phyloP scores from a whole-genome alignment of 1,140 invertebrate genomes.

The Oryctes rhinoceros region DNA sequence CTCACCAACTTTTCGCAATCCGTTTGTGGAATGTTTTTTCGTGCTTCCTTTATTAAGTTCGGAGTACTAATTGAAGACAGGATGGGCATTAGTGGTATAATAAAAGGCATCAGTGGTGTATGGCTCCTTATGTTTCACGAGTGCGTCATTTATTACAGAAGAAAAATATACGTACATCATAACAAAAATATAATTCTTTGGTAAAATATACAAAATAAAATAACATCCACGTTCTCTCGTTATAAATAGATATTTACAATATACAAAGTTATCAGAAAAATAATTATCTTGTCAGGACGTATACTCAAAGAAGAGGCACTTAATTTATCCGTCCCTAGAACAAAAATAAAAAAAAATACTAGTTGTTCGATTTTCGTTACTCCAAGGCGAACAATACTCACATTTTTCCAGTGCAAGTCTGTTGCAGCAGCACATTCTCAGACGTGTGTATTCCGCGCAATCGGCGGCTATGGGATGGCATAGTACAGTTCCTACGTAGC shows the following conservation, averaged over 20 bases:
- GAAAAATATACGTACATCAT: neutral
- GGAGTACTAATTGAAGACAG: too few species aligned
- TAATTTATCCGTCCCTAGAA: slow-evolving; percentile 18
- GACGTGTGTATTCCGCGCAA: slow-evolving; percentile 70
- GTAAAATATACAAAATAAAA: slow-evolving; percentile 28
- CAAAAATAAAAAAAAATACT: neutral
- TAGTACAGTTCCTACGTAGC: slow-evolving; percentile 68
- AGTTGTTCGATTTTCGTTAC: neutral
- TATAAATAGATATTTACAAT: slow-evolving; percentile 40
- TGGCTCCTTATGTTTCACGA: neutral
- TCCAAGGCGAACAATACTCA: slow-evolving; percentile 60
- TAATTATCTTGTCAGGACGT: neutral
- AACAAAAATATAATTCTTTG: slow-evolving; percentile 36
- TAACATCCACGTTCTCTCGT: neutral
- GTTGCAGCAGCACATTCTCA: slow-evolving; percentile 75
- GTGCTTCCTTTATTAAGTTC: too few species aligned
- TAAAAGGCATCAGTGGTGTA: neutral
- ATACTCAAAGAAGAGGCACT: slow-evolving; percentile 15
- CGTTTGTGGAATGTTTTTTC: too few species aligned
- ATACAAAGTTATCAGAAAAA: slow-evolving; percentile 31
- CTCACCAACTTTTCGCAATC: too few species aligned
- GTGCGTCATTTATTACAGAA: slow-evolving; percentile 7
- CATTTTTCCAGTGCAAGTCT: slow-evolving; percentile 67
- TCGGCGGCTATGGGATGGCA: slow-evolving; percentile 68
- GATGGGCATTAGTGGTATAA: too few species aligned